Percentiles rank a stretch among this genome's conserved stretches.
Conservation (phyloP, 2,888 invertebrate species). For the Drosophila incognita region DNA sequence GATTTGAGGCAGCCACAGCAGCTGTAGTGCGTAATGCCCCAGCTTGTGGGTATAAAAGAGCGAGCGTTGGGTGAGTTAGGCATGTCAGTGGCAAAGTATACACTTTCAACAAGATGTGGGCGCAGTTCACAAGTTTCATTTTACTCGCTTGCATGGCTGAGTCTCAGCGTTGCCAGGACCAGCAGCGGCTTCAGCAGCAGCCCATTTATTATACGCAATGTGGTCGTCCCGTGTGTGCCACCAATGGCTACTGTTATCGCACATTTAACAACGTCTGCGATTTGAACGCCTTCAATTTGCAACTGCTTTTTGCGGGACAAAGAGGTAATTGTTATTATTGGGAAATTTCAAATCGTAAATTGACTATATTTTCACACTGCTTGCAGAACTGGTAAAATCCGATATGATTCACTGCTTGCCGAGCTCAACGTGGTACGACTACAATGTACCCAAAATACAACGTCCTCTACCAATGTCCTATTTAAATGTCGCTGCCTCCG, state of each 20-base stretch:
- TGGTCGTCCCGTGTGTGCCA: conserved; percentile 36
- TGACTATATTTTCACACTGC: neutral
- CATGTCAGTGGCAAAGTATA: conserved; percentile 17
- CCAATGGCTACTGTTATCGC: conserved; percentile 44
- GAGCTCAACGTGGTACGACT: conserved; percentile 16
- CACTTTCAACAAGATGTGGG: conserved; percentile 29
- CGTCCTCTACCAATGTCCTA: neutral
- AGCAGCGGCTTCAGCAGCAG: neutral
- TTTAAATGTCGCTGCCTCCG: neutral
- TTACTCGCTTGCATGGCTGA: neutral
- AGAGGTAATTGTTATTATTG: conserved; percentile 12
- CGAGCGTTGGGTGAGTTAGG: conserved; percentile 12
- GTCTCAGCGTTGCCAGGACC: conserved; percentile 36
- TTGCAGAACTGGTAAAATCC: conserved; percentile 25
- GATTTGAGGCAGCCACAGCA: conserved; percentile 9
- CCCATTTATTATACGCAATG: conserved; percentile 12
- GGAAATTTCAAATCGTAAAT: neutral
- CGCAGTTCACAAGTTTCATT: conserved; percentile 3
- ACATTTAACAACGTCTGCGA: conserved; percentile 29
- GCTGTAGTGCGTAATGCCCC: conserved; percentile 2
- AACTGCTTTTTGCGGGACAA: conserved; percentile 28
- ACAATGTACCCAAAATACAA: conserved; percentile 16
- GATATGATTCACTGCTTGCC: conserved; percentile 33
- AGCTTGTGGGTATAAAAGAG: conserved; percentile 37
- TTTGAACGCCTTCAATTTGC: conserved; percentile 26